phyloP scores from a whole-genome alignment of 2,888 invertebrate genomes.

The Agriopis aurantiaria region DNA sequence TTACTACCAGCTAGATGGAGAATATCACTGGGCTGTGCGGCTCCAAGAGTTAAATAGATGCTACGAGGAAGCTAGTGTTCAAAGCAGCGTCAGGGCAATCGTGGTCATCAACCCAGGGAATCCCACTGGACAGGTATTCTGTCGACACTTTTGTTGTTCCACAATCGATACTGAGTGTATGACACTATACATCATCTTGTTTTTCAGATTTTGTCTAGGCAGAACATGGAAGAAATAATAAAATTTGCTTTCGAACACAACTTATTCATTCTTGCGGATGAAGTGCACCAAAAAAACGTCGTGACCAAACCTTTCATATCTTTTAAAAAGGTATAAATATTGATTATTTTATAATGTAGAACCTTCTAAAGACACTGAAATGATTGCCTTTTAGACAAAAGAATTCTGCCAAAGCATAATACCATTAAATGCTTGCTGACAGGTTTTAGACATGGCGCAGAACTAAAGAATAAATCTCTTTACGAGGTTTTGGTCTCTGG shows the following conservation, averaged over 20 bases:
- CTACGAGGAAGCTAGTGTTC: slow-evolving; percentile 87
- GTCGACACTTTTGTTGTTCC: too few species aligned
- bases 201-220: slow-evolving; percentile 89
- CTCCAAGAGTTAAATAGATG: slow-evolving; percentile 91
- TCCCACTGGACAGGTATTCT: slow-evolving; percentile 93
- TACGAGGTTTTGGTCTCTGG: too few species aligned
- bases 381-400: too few species aligned
- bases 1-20: slow-evolving; percentile 96
- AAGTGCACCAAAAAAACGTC: slow-evolving; percentile 98
- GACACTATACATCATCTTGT: not conserved
- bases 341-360: too few species aligned
- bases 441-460: too few species aligned
- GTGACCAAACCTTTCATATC: slow-evolving; percentile 94
- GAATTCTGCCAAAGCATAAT: too few species aligned
- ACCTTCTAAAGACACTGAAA: too few species aligned
- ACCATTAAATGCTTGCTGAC: too few species aligned
- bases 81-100: slow-evolving; percentile 91
- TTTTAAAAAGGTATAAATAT: slow-evolving; percentile 91
- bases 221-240: slow-evolving; percentile 96
- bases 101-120: slow-evolving; percentile 99
- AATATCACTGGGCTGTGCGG: slow-evolving; percentile 93
- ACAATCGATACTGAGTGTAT: too few species aligned
- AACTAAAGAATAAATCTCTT: too few species aligned
- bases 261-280: slow-evolving; percentile 96
- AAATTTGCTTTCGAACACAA: slow-evolving; percentile 95